A percentile compares a stretch with the other conserved stretches of the same genome.
These are phyloP conservation scores for Eledone cirrhosa DNA, from an alignment of 2,888 invertebrate genomes.

Conservation along the genomic window DNA sequence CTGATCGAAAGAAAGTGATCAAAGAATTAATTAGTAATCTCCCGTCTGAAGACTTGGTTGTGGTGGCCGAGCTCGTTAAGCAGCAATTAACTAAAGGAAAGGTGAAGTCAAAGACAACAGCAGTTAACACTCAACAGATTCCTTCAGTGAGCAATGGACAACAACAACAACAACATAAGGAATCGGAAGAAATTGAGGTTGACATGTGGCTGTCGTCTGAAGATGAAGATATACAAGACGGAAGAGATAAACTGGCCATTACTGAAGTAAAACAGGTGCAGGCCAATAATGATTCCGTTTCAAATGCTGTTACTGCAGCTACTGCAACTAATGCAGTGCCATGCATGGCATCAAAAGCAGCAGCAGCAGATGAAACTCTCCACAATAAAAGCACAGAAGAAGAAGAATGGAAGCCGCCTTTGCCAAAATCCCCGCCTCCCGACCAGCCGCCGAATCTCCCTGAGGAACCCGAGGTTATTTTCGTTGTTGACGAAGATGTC, in stretches of 20 bases:
- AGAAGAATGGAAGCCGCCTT: conserved; percentile 18
- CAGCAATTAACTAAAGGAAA: neutral
- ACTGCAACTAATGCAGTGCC: too few species aligned
- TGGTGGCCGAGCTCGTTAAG: neutral
- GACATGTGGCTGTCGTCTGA: conserved; percentile 25
- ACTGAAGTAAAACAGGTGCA: too few species aligned
- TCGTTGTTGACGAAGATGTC: conserved; percentile 34
- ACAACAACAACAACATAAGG: neutral
- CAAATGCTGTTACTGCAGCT: too few species aligned
- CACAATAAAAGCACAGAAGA: neutral
- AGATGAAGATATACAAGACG: conserved; percentile 8
- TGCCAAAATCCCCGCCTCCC: conserved; percentile 25
- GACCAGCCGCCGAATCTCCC: conserved; percentile 5
- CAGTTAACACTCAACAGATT: too few species aligned
- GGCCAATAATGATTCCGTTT: too few species aligned
- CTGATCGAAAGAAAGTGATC: conserved; percentile 8
- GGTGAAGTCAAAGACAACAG: neutral
- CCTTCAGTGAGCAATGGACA: too few species aligned
- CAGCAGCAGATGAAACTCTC: too few species aligned
- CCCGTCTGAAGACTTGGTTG: conserved; percentile 18
- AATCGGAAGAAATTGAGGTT: conserved; percentile 19
- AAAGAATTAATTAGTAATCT: neutral
- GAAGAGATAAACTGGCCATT: too few species aligned
- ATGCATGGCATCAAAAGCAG: neutral
- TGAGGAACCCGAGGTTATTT: conserved; percentile 7